phyloP scores from a whole-genome alignment of 92 coral and sea anemone genomes.

The Porites rus region DNA sequence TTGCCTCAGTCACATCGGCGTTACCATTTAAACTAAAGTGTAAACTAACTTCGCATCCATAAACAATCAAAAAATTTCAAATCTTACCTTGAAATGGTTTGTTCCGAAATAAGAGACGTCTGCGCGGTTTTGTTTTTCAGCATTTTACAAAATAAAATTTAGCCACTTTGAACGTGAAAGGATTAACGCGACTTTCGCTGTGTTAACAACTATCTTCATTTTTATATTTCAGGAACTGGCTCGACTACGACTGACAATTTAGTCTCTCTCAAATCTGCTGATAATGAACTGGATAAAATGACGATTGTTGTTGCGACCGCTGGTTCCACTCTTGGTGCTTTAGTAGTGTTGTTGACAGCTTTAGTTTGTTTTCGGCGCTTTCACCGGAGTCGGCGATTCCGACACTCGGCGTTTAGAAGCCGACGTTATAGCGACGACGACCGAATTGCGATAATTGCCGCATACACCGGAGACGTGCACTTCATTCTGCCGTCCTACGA shows the following conservation, averaged over 20 bases:
- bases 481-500: slow-evolving; percentile 95
- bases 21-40: too few species aligned
- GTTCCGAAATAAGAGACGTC: too few species aligned
- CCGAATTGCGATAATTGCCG: slow-evolving; percentile 84
- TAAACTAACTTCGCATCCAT: too few species aligned
- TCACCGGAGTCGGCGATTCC: slow-evolving; percentile 87
- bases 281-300: slow-evolving; percentile 82
- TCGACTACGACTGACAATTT: not conserved
- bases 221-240: not conserved
- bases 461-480: slow-evolving; percentile 89
- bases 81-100: too few species aligned
- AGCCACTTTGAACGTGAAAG: too few species aligned
- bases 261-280: not conserved
- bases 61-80: too few species aligned
- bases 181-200: too few species aligned
- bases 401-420: slow-evolving; percentile 68
- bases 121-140: too few species aligned
- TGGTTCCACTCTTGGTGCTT: slow-evolving; percentile 94
- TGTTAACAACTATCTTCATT: not conserved
- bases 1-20: too few species aligned
- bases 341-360: slow-evolving; percentile 82
- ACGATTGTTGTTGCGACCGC: slow-evolving; percentile 96
- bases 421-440: slow-evolving; percentile 94
- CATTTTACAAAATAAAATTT: too few species aligned
- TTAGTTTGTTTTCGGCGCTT: slow-evolving; percentile 89